Evolutionary conservation across 2,888 invertebrate genomes (phyloP).

Genomic region (Hedychridium roseum): DNA sequence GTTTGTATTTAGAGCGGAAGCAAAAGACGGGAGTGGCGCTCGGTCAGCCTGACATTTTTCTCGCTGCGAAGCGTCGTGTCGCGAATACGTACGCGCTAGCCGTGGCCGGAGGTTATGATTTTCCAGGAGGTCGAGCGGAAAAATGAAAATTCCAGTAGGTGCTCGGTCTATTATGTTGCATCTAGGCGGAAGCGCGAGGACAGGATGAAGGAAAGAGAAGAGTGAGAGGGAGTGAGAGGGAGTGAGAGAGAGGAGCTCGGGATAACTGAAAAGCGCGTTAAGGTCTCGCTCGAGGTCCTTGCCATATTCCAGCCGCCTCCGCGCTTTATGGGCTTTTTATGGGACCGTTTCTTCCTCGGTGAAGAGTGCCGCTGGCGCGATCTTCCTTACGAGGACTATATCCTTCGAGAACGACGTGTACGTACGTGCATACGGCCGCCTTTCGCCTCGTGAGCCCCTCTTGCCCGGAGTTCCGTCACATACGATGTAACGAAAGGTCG

Average conservation of each 20-base stretch:
- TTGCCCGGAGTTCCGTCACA: too few species aligned
- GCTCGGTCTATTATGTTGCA: conserved; percentile 46
- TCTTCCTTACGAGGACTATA: conserved; percentile 15
- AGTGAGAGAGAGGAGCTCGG: background rate
- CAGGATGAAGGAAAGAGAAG: background rate
- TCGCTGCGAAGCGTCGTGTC: conserved; percentile 21
- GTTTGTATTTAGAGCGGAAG: too few species aligned
- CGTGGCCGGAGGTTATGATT: conserved; percentile 42
- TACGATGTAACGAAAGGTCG: too few species aligned
- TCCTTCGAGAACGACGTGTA: conserved; percentile 13
- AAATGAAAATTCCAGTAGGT: conserved; percentile 54
- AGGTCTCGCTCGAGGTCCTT: conserved; percentile 32
- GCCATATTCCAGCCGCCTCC: conserved; percentile 35
- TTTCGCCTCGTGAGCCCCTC: too few species aligned
- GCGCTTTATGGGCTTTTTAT: conserved; percentile 41
- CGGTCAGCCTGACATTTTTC: conserved; percentile 44
- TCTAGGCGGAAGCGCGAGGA: conserved; percentile 28
- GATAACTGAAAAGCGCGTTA: conserved; percentile 38
- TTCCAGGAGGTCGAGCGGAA: conserved; percentile 54
- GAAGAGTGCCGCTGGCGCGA: conserved; percentile 16
- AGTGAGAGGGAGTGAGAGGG: background rate
- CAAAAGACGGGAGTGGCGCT: conserved; percentile 3
- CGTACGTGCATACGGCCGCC: conserved; percentile 5
- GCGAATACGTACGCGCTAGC: conserved; percentile 7
- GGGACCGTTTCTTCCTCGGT: conserved; percentile 29